Conservation (phyloP, 2,113 vertebrate genomes). For the Ophiodon elongatus region DNA sequence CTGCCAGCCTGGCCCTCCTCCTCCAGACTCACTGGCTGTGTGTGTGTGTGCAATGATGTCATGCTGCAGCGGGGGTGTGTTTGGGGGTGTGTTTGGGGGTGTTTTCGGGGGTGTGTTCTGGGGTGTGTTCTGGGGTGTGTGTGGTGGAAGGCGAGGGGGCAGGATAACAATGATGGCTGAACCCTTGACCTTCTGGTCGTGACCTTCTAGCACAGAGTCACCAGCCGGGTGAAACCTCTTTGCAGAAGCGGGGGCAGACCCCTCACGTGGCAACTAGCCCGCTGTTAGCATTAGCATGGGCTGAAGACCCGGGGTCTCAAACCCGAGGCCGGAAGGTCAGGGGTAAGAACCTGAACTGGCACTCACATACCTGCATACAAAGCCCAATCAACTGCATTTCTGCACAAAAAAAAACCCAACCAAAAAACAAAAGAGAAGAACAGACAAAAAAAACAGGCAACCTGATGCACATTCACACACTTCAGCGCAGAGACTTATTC, state of each 20-base stretch:
- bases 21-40: slow-evolving; percentile 53
- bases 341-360: slow-evolving; percentile 39
- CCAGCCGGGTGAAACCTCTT: slow-evolving; percentile 53
- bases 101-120: slow-evolving; percentile 36
- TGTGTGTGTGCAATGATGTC: slow-evolving; percentile 63
- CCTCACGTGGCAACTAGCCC: slow-evolving; percentile 52
- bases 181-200: slow-evolving; percentile 72
- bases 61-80: slow-evolving; percentile 55
- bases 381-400: slow-evolving; percentile 30
- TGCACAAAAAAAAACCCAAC: slow-evolving; percentile 8
- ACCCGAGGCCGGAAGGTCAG: slow-evolving; percentile 48
- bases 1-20: slow-evolving; percentile 36
- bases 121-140: slow-evolving; percentile 51
- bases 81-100: slow-evolving; percentile 53
- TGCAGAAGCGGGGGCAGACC: slow-evolving; percentile 5
- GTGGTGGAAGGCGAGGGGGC: slow-evolving; percentile 25
- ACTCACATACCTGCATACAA: slow-evolving; percentile 43
- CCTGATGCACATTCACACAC: slow-evolving; percentile 50
- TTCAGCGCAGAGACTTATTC: slow-evolving; percentile 41
- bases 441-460: slow-evolving; percentile 47
- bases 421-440: background rate
- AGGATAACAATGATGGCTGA: slow-evolving; percentile 75
- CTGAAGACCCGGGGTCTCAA: slow-evolving; percentile 55
- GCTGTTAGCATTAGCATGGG: slow-evolving; percentile 66
- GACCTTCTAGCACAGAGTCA: slow-evolving; percentile 64